These are phyloP conservation scores for Pterocles gutturalis DNA, from an alignment of 2,113 vertebrate genomes.

Conservation along the genomic window DNA sequence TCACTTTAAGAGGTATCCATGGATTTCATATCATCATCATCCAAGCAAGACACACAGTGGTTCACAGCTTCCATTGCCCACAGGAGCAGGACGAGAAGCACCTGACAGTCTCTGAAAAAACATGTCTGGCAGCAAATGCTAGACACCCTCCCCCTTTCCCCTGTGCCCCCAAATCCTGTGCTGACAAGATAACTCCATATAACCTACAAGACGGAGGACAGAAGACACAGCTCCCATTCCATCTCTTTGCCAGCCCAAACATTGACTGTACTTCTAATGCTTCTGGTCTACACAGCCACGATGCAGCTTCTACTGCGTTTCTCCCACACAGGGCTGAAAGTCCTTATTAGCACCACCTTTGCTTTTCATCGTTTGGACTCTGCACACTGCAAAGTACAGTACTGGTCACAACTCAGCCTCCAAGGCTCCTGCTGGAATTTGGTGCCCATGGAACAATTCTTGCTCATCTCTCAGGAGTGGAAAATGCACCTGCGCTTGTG, in stretches of 20 bases:
- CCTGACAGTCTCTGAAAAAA: background rate
- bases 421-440: background rate
- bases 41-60: background rate
- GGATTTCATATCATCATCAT: background rate
- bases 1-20: rapidly evolving
- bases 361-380: background rate
- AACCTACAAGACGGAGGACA: background rate
- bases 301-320: background rate
- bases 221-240: background rate
- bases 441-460: background rate
- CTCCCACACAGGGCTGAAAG: background rate
- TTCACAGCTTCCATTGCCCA: background rate
- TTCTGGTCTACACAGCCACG: background rate
- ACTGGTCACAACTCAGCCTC: background rate
- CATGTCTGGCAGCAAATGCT: background rate
- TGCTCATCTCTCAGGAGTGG: background rate
- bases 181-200: background rate
- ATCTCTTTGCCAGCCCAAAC: background rate
- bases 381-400: background rate
- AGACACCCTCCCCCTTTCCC: background rate
- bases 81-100: background rate
- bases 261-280: background rate
- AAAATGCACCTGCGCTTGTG: background rate
- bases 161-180: background rate
- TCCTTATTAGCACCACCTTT: background rate